These are phyloP conservation scores for Drosophila pachea DNA, from an alignment of 1,140 invertebrate genomes.

Conservation along the genomic window DNA sequence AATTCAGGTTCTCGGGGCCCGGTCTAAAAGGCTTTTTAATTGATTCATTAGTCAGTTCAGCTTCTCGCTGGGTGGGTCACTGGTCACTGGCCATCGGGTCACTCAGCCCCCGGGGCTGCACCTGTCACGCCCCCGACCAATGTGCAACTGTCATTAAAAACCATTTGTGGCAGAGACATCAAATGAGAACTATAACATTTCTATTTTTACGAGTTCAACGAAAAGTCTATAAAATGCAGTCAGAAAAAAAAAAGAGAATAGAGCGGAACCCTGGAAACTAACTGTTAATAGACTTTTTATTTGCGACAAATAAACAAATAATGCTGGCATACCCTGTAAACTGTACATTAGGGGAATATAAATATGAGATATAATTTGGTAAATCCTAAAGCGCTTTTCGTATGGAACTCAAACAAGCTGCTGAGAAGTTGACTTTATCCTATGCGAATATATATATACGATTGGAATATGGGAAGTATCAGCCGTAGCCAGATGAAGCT, in stretches of 20 bases:
- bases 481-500: too few species aligned
- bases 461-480: too few species aligned
- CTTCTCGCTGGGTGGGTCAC: slow-evolving; percentile 18
- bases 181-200: slow-evolving; percentile 66
- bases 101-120: slow-evolving; percentile 37
- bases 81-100: slow-evolving; percentile 32
- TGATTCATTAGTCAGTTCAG: slow-evolving; percentile 66
- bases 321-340: slow-evolving; percentile 5
- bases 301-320: slow-evolving; percentile 74
- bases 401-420: too few species aligned
- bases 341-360: too few species aligned
- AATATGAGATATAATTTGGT: background rate
- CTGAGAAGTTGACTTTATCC: too few species aligned
- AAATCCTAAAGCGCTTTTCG: too few species aligned
- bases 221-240: slow-evolving; percentile 66
- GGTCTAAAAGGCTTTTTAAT: slow-evolving; percentile 65
- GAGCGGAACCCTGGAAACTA: slow-evolving; percentile 28
- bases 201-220: slow-evolving; percentile 73
- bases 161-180: slow-evolving; percentile 59
- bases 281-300: slow-evolving; percentile 51
- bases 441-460: too few species aligned
- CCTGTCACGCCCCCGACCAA: slow-evolving; percentile 46
- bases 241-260: slow-evolving; percentile 19
- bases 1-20: slow-evolving; percentile 27
- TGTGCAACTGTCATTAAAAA: slow-evolving; percentile 53